phyloP scores from a whole-genome alignment of 2,113 vertebrate species.

The Taurulus bubalis region DNA sequence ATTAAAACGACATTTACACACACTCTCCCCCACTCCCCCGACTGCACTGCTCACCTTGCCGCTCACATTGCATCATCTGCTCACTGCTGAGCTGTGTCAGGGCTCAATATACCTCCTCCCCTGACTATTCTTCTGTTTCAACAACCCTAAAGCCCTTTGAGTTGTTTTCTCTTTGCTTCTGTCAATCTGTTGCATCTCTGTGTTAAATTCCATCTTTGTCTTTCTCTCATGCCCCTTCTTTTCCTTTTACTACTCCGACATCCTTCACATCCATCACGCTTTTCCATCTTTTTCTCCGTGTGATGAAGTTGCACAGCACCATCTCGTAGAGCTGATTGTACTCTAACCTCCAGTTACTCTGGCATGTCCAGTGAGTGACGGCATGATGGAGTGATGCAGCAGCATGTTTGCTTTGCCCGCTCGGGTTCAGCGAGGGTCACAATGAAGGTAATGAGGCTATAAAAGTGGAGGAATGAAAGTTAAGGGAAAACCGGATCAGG shows the following conservation, averaged over 20 bases:
- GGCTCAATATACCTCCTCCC: slow-evolving; percentile 7
- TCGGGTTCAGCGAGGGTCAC: slow-evolving; percentile 62
- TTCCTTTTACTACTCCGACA: slow-evolving; percentile 15
- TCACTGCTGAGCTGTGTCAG: slow-evolving; percentile 34
- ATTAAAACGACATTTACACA: slow-evolving; percentile 80
- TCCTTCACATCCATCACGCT: slow-evolving; percentile 12
- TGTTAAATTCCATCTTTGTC: slow-evolving; percentile 19
- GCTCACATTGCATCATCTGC: slow-evolving; percentile 64
- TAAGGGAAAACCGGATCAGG: slow-evolving; percentile 49
- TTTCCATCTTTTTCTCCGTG: slow-evolving; percentile 18
- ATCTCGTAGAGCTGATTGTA: slow-evolving; percentile 36
- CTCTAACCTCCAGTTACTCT: slow-evolving; percentile 49
- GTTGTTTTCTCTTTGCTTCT: slow-evolving; percentile 12
- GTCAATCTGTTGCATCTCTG: background rate
- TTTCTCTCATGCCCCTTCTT: slow-evolving; percentile 5
- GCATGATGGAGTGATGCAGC: slow-evolving; percentile 72
- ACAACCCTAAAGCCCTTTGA: slow-evolving; percentile 3
- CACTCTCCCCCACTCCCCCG: slow-evolving; percentile 40
- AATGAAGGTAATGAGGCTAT: slow-evolving; percentile 78
- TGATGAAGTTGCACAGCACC: slow-evolving; percentile 24
- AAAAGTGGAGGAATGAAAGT: slow-evolving; percentile 71
- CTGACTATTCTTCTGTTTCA: slow-evolving; percentile 5
- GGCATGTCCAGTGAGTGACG: slow-evolving; percentile 71
- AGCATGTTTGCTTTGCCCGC: slow-evolving; percentile 65
- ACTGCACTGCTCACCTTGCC: slow-evolving; percentile 65